phyloP scores from a whole-genome alignment of 2,797 vertebrate species.

The Sebastes diploproa region DNA sequence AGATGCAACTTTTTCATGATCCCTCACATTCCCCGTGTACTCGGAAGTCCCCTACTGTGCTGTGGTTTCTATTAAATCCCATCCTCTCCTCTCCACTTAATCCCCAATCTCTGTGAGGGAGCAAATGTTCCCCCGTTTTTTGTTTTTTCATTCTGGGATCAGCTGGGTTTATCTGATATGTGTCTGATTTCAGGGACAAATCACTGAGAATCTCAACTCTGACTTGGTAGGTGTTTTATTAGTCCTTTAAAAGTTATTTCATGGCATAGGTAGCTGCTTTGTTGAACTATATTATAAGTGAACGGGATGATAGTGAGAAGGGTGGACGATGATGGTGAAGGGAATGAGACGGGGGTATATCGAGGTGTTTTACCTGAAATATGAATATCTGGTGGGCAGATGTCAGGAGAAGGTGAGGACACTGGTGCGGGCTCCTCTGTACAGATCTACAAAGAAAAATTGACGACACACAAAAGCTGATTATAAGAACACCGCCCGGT shows the following conservation, averaged over 20 bases:
- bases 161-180: conserved; percentile 18
- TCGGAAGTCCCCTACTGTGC: conserved; percentile 9
- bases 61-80: conserved; percentile 8
- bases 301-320: background rate
- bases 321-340: background rate
- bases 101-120: conserved; percentile 26
- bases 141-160: conserved; percentile 14
- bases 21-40: background rate
- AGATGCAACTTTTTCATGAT: background rate
- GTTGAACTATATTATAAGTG: background rate
- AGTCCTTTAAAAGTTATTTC: background rate
- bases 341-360: background rate
- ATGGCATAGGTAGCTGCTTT: background rate
- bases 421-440: conserved; percentile 77
- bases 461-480: background rate
- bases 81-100: conserved; percentile 9
- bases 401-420: conserved; percentile 85
- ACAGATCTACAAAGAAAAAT: conserved; percentile 58
- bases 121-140: conserved; percentile 1
- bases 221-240: conserved; percentile 4
- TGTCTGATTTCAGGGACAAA: conserved; percentile 10
- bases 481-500: background rate
- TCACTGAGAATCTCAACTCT: background rate
- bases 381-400: conserved; percentile 87
- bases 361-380: conserved; percentile 82